Evolutionary conservation across 2,797 vertebrate species (phyloP).

Genomic region (Astyanax mexicanus): DNA sequence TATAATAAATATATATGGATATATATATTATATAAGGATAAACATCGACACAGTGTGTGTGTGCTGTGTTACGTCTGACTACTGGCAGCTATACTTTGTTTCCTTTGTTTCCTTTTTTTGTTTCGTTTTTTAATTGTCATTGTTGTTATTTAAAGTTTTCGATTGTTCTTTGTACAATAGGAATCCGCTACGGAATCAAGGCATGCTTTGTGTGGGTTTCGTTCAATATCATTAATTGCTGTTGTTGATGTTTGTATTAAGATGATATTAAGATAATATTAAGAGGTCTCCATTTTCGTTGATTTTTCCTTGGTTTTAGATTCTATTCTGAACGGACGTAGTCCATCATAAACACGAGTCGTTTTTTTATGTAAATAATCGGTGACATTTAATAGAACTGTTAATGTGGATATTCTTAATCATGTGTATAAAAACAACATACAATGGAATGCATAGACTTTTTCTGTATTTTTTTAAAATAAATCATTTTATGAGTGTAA

Average conservation of each 20-base stretch:
- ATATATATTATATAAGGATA: too few species aligned
- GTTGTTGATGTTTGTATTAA: constrained; percentile 61
- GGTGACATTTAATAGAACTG: constrained; percentile 54
- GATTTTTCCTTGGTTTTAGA: constrained; percentile 44
- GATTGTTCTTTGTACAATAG: constrained; percentile 59
- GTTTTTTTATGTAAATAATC: constrained; percentile 59
- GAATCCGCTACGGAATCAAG: constrained; percentile 57
- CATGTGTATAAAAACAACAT: constrained; percentile 57
- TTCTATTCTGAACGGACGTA: constrained; percentile 49
- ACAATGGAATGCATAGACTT: constrained; percentile 82
- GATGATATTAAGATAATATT: too few species aligned
- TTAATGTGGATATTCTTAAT: constrained; percentile 60
- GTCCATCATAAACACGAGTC: constrained; percentile 47
- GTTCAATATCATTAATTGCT: constrained; percentile 49
- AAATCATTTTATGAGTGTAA: constrained; percentile 86
- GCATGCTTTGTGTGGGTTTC: constrained; percentile 62
- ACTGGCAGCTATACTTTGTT: constrained; percentile 58
- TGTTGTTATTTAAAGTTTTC: constrained; percentile 44
- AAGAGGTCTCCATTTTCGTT: constrained; percentile 40
- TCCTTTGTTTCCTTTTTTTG: too few species aligned
- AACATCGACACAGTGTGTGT: neutral
- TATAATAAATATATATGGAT: constrained; percentile 6
- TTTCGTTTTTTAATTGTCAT: constrained; percentile 17
- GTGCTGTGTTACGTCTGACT: constrained; percentile 44
- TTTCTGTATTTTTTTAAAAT: constrained; percentile 89